Base-by-base conservation (phyloP, 2,888 invertebrate genomes). In the Ormyrus labotus region DNA sequence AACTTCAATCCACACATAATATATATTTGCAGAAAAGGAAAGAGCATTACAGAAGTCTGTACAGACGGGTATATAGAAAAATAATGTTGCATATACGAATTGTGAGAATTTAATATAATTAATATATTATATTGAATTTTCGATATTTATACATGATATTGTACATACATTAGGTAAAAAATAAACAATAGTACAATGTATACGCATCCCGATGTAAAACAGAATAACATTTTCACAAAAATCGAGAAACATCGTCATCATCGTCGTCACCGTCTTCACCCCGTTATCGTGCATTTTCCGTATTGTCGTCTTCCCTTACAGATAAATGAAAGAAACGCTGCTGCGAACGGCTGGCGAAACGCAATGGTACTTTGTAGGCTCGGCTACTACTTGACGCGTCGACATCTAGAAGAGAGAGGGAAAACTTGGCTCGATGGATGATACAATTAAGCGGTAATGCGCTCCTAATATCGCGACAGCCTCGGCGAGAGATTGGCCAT, bases 121-220 rank as follows among this genome's bases (percentile, higher is more conserved):
- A 55, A 75, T 75, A 70, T 67, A 61, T 71, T 61, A 61, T 79
- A 68, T 76, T 79, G 57, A 13, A 63, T 55, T 45, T 68, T 74
- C 55, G 55, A 79, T 82, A 80, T 82, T 79, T 80, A 82, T 80
- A 82, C 80, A 82, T 80, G 71, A 77, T 80, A 80, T 80, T 80
- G 51, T 70, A 80, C 76, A 82, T 72, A 73, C 74, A 82, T 74
- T 55, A 80, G 79, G 77, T 76, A 82, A 73, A 82, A 80, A 82
- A 76, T 76, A 76, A 82, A 76, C 76, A 61, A 82, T 78, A 78
- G 63, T 69, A 75, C 57, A 67, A 53, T 34, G 34, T 4, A 68
- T 65, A 73, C 48, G 19, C 55, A 65, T 76, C 67, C 65, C 60
- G 67, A 75, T 53, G 57, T 55, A 10, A 78, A 78, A 34, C 34